Percentiles rank a stretch among this genome's conserved stretches.
These are phyloP conservation scores for Rhinoptilus africanus DNA, from an alignment of 2,113 vertebrate genomes.

Conservation along the genomic window DNA sequence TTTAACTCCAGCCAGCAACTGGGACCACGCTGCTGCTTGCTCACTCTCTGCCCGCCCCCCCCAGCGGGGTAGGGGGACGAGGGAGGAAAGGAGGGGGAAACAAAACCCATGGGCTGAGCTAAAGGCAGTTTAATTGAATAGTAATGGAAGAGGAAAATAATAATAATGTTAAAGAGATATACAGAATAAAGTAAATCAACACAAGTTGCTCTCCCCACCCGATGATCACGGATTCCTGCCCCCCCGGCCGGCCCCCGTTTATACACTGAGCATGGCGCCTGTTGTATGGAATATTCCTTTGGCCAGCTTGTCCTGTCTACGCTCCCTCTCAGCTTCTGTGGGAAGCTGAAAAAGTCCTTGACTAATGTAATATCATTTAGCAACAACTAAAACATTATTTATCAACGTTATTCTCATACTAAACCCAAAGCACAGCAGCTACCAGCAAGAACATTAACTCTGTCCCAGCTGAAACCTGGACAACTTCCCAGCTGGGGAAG, in stretches of 20 bases:
- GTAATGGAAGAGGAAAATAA: neutral
- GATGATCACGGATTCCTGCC: neutral
- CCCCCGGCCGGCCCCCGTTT: neutral
- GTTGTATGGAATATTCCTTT: neutral
- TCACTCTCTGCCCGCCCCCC: too few relatives aligned
- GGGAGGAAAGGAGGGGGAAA: neutral
- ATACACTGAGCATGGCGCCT: neutral
- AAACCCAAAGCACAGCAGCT: neutral
- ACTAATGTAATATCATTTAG: neutral
- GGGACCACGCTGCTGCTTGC: neutral
- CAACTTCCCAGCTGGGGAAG: neutral
- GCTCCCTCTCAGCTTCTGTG: neutral
- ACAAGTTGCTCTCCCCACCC: neutral
- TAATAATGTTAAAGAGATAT: neutral
- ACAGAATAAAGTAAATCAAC: neutral
- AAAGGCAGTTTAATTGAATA: neutral
- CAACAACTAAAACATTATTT: neutral
- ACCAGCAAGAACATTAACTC: neutral
- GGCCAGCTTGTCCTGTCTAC: neutral
- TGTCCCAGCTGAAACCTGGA: neutral
- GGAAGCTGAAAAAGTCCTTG: neutral
- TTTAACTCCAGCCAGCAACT: neutral
- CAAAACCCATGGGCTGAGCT: neutral
- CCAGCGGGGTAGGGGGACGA: neutral
- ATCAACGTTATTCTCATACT: neutral